A percentile compares a stretch with the other conserved stretches of the same genome.
Evolutionary conservation across 2,113 vertebrate genomes (phyloP).

Genomic region (Menidia beryllina): DNA sequence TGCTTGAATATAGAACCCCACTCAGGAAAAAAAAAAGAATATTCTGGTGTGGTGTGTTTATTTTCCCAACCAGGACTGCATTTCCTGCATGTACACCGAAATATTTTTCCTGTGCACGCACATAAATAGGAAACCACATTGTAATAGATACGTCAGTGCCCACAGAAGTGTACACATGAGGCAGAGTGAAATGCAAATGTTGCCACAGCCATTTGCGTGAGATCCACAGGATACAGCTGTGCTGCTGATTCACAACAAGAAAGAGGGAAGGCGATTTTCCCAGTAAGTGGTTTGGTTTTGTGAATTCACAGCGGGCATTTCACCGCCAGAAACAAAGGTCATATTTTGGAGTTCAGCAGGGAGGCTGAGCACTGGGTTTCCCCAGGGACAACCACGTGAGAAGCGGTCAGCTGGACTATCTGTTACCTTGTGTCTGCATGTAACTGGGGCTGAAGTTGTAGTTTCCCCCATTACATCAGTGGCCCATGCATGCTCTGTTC

Average conservation of each 20-base stretch:
- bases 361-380: conserved; percentile 16
- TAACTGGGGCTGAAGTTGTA: conserved; percentile 18
- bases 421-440: not conserved
- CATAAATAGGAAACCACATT: conserved; percentile 6
- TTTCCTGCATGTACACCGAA: conserved; percentile 29
- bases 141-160: not conserved
- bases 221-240: conserved; percentile 21
- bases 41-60: conserved; percentile 20
- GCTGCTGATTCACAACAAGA: conserved; percentile 27
- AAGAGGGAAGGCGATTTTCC: conserved; percentile 36
- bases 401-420: not conserved
- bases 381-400: not conserved
- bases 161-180: conserved; percentile 24
- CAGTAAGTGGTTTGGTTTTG: conserved; percentile 17
- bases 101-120: not conserved
- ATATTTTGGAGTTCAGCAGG: conserved; percentile 26
- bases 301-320: conserved; percentile 54
- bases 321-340: conserved; percentile 59
- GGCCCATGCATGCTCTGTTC: conserved; percentile 10
- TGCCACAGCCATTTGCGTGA: conserved; percentile 47
- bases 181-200: conserved; percentile 54
- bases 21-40: conserved; percentile 1
- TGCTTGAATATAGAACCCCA: conserved; percentile 17
- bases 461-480: conserved; percentile 27
- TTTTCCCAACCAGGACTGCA: conserved; percentile 32